These are phyloP conservation scores for Melangyna quadrimaculata DNA, from an alignment of 2,888 invertebrate genomes.

Conservation along the genomic window DNA sequence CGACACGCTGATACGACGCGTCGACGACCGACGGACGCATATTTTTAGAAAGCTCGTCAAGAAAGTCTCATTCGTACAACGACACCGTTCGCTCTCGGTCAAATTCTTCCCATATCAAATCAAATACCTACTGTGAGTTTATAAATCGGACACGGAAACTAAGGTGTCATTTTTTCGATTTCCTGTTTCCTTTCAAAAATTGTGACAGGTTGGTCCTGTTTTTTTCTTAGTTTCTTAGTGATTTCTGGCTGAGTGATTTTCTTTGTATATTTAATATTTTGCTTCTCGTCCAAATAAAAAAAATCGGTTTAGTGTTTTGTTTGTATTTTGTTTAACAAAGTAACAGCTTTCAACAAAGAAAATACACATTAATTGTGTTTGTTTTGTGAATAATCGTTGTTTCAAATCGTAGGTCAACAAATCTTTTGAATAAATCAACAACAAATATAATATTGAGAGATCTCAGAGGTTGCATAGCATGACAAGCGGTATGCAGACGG, in stretches of 20 bases:
- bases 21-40: constrained; percentile 25
- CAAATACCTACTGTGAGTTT: not conserved
- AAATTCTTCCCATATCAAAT: constrained; percentile 32
- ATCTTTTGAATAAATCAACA: constrained; percentile 19
- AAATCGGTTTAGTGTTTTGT: not conserved
- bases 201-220: constrained; percentile 20
- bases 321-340: constrained; percentile 20
- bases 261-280: not conserved
- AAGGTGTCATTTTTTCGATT: constrained; percentile 32
- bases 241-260: constrained; percentile 13
- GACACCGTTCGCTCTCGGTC: constrained; percentile 34
- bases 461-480: constrained; percentile 43
- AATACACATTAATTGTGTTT: constrained; percentile 27
- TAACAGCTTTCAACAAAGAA: constrained; percentile 8
- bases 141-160: constrained; percentile 56
- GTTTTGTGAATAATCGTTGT: constrained; percentile 19
- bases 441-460: constrained; percentile 14
- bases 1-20: too few species aligned
- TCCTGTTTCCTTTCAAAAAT: constrained; percentile 39
- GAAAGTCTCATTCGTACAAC: constrained; percentile 56
- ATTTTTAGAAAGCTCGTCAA: constrained; percentile 64
- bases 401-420: constrained; percentile 34
- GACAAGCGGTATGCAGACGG: constrained; percentile 70
- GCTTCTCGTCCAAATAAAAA: not conserved
- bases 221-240: not conserved